Base-by-base conservation (phyloP, 2,888 invertebrate species). In the Tetragonisca angustula region DNA sequence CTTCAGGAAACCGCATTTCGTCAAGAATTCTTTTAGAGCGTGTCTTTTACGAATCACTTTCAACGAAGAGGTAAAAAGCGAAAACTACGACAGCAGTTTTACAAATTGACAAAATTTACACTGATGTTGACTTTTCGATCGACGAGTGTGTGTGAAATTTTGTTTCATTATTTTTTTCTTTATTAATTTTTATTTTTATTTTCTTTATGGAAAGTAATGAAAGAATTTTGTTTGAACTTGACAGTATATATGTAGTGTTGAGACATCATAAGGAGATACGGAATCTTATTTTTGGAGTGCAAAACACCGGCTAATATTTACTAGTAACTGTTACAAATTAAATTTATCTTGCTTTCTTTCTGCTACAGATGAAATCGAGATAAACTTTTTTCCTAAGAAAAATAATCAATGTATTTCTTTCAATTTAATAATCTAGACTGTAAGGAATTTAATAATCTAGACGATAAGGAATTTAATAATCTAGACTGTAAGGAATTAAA, bases 1-100 rank as follows among this genome's bases (percentile, higher is more conserved):
- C n/a, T 52, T 11, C 19, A 43, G 54, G 64, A 43, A 62, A 64
- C 70, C 19, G 43, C 21, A 19, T 62, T 65, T 71, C 17, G 49
- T 43, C 27, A 52, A 64, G 43, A 77, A 64, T 13, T 64, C 71
- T 65, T 64, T 17, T 32, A 43, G 49, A 64, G 54, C 64, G 15
- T 19, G 27, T 71, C 54, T 27, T 36, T 52, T 4, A 27, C 2
- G 52, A 21, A 64, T 24, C n/a, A 19, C 43, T 19, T 9, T 49
- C 49, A 43, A 64, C 21, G 50, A 0, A 21, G 11, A 36, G 52
- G 4, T 4, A 68, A 59, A 68, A 9, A 24, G 2, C 3, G 11
- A 36, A n/a, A 62, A 2, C 43, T 11, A 36, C 13, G 4, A 27
- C 19, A 32, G 2, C 0, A 54, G n/a, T 17, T 62, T 36, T 2